Evolutionary conservation across 2,113 vertebrate genomes (phyloP).

Genomic region (Callospermophilus lateralis): DNA sequence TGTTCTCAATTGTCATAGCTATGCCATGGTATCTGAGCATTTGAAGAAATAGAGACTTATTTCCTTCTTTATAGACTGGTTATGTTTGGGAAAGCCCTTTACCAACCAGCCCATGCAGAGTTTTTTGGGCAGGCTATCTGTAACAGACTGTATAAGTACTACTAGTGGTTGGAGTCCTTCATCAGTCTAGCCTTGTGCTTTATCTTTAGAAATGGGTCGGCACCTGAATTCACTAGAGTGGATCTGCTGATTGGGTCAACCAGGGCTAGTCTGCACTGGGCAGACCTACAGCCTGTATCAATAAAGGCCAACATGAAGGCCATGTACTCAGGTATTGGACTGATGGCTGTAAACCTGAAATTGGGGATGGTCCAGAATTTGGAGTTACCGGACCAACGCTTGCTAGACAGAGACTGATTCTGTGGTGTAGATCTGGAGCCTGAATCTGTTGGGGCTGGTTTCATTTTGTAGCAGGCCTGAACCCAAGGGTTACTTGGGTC

Average conservation of each 20-base stretch:
- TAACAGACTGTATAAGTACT: background rate
- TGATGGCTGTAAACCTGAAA: background rate
- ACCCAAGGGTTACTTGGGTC: background rate
- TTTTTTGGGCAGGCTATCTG: background rate
- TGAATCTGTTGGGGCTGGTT: background rate
- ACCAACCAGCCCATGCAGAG: background rate
- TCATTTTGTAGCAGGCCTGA: background rate
- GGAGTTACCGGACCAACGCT: accelerated
- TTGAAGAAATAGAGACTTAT: background rate
- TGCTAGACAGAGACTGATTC: background rate
- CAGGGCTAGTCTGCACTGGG: background rate
- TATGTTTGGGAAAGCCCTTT: background rate
- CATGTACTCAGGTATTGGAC: background rate
- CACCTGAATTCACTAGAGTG: background rate
- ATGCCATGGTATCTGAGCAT: background rate
- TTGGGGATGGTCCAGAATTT: background rate
- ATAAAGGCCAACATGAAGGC: background rate
- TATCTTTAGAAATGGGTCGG: background rate
- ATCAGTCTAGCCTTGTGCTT: background rate
- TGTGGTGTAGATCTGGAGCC: background rate
- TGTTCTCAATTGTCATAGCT: background rate
- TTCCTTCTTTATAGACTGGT: background rate
- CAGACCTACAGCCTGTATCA: background rate
- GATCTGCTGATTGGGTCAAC: background rate
- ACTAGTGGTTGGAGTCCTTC: background rate